Conservation (phyloP, 1,140 invertebrate genomes). For the Hormaphis cornu region DNA sequence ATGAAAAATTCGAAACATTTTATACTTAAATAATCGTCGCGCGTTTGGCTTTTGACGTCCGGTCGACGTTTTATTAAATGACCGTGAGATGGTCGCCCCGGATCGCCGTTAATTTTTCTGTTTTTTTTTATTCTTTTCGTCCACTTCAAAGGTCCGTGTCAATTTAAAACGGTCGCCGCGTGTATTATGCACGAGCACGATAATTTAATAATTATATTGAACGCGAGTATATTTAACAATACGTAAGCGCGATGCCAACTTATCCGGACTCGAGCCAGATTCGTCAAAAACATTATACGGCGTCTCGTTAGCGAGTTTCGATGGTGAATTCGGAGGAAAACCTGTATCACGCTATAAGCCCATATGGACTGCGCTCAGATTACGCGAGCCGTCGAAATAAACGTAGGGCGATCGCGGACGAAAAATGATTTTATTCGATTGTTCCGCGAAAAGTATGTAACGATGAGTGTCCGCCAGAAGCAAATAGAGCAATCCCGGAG, state of each 20-base stretch:
- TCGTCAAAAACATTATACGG: conserved; percentile 14
- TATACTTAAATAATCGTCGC: not conserved
- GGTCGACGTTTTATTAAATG: conserved; percentile 2
- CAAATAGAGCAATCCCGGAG: no score
- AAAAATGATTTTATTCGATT: no score
- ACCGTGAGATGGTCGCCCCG: not conserved
- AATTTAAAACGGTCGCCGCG: not conserved
- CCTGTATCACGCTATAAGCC: no score
- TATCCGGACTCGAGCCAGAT: conserved; percentile 10
- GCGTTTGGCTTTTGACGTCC: not conserved
- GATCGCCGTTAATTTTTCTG: not conserved
- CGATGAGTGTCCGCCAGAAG: no score
- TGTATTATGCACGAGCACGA: not conserved
- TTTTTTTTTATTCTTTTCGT: not conserved
- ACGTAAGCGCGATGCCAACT: no score
- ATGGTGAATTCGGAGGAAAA: not conserved
- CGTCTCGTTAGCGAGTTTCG: not conserved
- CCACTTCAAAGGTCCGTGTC: conserved; percentile 22
- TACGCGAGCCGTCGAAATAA: no score
- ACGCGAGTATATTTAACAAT: no score
- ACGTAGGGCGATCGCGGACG: no score
- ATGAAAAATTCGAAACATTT: not conserved
- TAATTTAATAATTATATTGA: not conserved
- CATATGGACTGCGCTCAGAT: no score
- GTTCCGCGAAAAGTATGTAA: no score